phyloP scores from a whole-genome alignment of 2,113 vertebrate species.

The Colinus virginianus region DNA sequence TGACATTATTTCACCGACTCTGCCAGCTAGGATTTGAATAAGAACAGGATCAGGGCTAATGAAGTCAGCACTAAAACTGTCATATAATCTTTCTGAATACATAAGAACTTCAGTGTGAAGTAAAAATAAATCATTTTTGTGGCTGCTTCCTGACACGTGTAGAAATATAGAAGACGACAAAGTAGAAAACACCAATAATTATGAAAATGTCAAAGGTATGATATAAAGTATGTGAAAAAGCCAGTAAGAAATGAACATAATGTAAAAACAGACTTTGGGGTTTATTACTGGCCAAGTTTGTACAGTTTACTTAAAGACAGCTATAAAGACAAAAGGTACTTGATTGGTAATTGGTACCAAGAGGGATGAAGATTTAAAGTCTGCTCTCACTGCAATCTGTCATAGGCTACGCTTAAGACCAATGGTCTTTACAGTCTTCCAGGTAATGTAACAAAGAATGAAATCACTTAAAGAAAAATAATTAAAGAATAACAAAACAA shows the following conservation, averaged over 20 bases:
- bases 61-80: slow-evolving; percentile 39
- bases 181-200: not conserved
- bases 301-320: not conserved
- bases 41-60: slow-evolving; percentile 37
- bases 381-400: not conserved
- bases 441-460: not conserved
- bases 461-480: not conserved
- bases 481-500: not conserved
- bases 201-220: not conserved
- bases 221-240: not conserved
- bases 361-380: not conserved
- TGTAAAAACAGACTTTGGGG: not conserved
- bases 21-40: not conserved
- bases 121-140: slow-evolving; percentile 25
- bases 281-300: not conserved
- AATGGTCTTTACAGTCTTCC: not conserved
- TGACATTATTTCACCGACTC: not conserved
- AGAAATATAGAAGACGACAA: not conserved
- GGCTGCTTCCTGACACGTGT: not conserved
- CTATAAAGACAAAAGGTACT: not conserved
- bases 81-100: slow-evolving; percentile 29
- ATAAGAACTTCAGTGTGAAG: not conserved
- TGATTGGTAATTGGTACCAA: not conserved
- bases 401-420: not conserved
- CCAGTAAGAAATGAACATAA: not conserved